Evolutionary conservation across 2,888 invertebrate species (phyloP), one percentile per base, ranked within the genome.

Genomic region (Ormia ochracea): DNA sequence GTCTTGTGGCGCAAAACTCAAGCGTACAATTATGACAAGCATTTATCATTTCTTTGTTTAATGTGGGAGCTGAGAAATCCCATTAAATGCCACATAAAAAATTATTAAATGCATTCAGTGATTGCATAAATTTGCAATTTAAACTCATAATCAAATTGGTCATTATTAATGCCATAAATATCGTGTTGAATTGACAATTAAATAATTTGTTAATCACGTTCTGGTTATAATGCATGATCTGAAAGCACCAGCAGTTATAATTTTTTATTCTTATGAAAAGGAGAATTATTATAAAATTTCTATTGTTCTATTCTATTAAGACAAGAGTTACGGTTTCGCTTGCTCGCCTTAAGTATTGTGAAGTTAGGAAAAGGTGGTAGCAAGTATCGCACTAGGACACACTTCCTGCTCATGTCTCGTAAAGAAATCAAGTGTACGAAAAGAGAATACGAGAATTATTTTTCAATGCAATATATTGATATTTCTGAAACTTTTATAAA

Each of bases 141-240:
- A 36, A 52, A 68, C 26, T 33, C 54, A 72, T 61, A 63, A 72
- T 70, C 31, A 54, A 70, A 68, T 66, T 63, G 41, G 21, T 19
- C 63, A 68, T 56, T 76, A 66, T 72, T 80, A n/a, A 56, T 38
- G 41, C 48, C 66, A 80, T 80, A 76, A 76, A 72, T 76, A 80
- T 77, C 68, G 54, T 76, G 61, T 68, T 33, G 63, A 77, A 48
- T 77, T 41, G 77, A 36, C 80, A 80, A 72, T 72, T 68, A 76
- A 76, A 76, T 73, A 56, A 77, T 80, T 77, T 76, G 66, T 68
- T 72, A 76, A 80, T 72, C 72, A 80, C 80, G 76, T 80, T 76
- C 63, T 77, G 56, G 58, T 31, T 45, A 63, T 73, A 72, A 77
- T 63, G 63, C 59, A 69, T 58, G 23, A 56, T 41, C 38, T 66